Percentiles rank a stretch among this genome's conserved stretches.
phyloP scores from a whole-genome alignment of 2,113 vertebrate species.

The Pomatostomus ruficeps region DNA sequence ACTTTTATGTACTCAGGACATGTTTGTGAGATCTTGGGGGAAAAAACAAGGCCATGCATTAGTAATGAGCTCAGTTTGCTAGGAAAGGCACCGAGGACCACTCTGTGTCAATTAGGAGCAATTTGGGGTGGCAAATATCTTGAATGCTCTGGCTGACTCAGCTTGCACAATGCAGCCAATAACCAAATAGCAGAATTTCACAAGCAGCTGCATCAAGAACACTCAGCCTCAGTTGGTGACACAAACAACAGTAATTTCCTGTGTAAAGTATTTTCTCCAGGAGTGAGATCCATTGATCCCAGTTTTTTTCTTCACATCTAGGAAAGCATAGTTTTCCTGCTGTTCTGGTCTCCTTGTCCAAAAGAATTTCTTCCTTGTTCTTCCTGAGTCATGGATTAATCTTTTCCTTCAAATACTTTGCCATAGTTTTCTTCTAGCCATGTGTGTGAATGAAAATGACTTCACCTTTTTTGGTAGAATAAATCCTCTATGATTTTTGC shows the following conservation, averaged over 20 bases:
- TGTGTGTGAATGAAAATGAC: not conserved
- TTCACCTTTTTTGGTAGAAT: not conserved
- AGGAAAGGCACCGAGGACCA: not conserved
- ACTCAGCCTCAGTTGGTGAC: not conserved
- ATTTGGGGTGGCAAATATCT: not conserved
- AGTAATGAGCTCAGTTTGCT: conserved; percentile 4
- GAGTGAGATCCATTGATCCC: not conserved
- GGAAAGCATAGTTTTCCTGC: not conserved
- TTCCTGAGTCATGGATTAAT: not conserved
- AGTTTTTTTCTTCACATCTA: not conserved
- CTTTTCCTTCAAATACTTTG: not conserved
- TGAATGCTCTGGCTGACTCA: conserved; percentile 17
- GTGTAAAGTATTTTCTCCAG: not conserved
- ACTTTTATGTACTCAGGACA: not conserved
- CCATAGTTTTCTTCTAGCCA: not conserved
- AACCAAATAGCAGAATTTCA: not conserved
- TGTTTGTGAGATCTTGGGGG: not conserved
- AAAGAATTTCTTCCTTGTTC: not conserved
- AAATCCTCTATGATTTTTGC: not conserved
- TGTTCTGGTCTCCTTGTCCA: not conserved
- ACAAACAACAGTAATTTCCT: not conserved
- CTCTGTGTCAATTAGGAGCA: conserved; percentile 24
- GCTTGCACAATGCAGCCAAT: not conserved
- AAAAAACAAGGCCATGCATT: not conserved
- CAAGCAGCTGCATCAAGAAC: not conserved